These are phyloP conservation scores for Eonycteris spelaea DNA, from an alignment of 2,113 vertebrate species.

Conservation along the genomic window DNA sequence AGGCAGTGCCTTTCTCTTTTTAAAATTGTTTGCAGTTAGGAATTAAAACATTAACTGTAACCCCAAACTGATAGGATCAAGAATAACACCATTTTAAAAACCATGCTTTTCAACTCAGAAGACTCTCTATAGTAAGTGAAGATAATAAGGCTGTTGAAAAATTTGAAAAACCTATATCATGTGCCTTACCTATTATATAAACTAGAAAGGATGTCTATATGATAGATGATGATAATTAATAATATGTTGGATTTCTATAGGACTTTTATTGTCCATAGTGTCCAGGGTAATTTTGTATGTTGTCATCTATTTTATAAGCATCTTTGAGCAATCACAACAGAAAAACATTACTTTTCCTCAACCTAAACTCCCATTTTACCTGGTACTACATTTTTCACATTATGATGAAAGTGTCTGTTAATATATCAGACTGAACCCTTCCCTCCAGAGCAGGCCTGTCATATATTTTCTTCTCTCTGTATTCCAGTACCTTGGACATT, in stretches of 20 bases:
- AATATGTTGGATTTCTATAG: not conserved
- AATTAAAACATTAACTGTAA: slow-evolving; percentile 13
- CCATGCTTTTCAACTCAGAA: not conserved
- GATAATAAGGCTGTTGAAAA: not conserved
- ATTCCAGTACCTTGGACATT: not conserved
- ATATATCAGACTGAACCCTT: not conserved
- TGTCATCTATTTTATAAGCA: not conserved
- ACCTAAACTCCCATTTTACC: not conserved
- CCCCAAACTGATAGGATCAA: not conserved
- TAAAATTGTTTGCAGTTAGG: not conserved
- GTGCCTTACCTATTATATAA: not conserved
- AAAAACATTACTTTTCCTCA: not conserved
- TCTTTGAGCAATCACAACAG: not conserved
- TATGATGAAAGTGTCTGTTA: not conserved
- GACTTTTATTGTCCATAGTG: not conserved
- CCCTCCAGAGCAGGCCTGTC: not conserved
- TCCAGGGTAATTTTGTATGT: not conserved
- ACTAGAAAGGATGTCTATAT: not conserved
- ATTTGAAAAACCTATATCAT: not conserved
- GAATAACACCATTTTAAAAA: not conserved
- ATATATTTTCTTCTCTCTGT: not conserved
- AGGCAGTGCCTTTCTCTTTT: not conserved
- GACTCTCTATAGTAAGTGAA: not conserved
- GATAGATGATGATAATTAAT: not conserved
- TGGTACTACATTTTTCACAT: not conserved